Conservation (phyloP, 2,797 vertebrate genomes). For the Coregonus suidteri region DNA sequence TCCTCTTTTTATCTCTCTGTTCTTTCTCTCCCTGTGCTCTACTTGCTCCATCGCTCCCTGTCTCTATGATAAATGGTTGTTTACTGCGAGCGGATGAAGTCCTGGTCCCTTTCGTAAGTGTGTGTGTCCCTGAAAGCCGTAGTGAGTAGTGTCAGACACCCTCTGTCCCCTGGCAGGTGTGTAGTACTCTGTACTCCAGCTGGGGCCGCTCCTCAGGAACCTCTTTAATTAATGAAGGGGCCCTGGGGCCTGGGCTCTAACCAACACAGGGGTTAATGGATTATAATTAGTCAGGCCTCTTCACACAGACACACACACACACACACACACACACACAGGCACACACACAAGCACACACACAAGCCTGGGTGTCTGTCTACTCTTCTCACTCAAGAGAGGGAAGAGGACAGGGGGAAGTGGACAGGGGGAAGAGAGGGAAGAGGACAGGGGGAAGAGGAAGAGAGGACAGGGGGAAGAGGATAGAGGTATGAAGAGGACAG, state of each 20-base stretch:
- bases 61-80: constrained; percentile 41
- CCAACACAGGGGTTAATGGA: constrained; percentile 33
- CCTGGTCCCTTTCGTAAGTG: constrained; percentile 3
- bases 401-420: too few species aligned
- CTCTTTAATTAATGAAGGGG: constrained; percentile 13
- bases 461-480: too few species aligned
- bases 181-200: background rate
- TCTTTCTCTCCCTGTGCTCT: constrained; percentile 6
- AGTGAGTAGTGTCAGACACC: background rate
- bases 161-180: constrained; percentile 17
- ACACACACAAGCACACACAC: background rate
- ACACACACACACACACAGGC: background rate
- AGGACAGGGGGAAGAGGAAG: too few species aligned
- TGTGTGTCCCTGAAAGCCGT: constrained; percentile 1
- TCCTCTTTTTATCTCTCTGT: background rate
- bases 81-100: constrained; percentile 29
- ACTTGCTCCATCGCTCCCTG: constrained; percentile 2
- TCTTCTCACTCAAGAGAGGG: too few species aligned
- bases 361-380: too few species aligned
- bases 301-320: constrained; percentile 1
- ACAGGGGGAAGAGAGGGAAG: too few species aligned
- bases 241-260: constrained; percentile 34
- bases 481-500: too few species aligned
- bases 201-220: constrained; percentile 16
- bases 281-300: constrained; percentile 45